Evolutionary conservation across 2,113 vertebrate genomes (phyloP), one percentile per base, ranked within the genome.

Genomic region (Centrocercus urophasianus): DNA sequence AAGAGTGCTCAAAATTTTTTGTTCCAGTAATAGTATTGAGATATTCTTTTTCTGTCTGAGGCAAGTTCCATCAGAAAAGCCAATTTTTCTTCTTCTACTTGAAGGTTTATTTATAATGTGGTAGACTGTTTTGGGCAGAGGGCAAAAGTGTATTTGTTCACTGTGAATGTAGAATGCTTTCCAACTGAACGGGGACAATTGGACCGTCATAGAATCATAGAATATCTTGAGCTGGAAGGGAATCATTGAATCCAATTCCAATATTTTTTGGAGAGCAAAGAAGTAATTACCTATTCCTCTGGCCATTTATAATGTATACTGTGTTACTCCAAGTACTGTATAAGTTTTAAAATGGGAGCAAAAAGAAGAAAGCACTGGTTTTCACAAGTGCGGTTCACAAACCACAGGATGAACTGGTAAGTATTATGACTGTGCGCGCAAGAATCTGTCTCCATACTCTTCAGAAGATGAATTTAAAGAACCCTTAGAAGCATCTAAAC

Each of bases 361-460:
- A 22, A 10, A 0, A 5, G 5, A 8, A 36, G 30, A 38, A 54
- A 0, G 2, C 11, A 8, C 5, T 4, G 8, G 5, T 48, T 82
- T 66, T 67, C 21, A 18, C 70, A 57, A 66, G 40, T 47, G 5
- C 5, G 48, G 4, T 30, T 56, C 38, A 56, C 24, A 34, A 84
- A 22, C 25, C 30, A 21, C 16, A 43, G 32, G 21, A 32, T 73
- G 34, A 3, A 3, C 0, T 57, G n/a, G 18, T 0, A 34, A 3
- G 11, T 65, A 17, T 13, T 57, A 2, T 67, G 13, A 45, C 24
- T 69, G 38, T 34, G 11, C 32, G 10, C 32, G 71, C 8, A 52
- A 65, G 25, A 10, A 61, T 27, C 34, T 47, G 13, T 8, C 43
- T 59, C 1, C 0, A 18, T 42, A 18, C 47, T 22, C 32, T 78